A percentile compares a stretch with the other conserved stretches of the same genome.
These are phyloP conservation scores for Morelia viridis DNA, from an alignment of 2,797 vertebrate genomes.

Conservation along the genomic window DNA sequence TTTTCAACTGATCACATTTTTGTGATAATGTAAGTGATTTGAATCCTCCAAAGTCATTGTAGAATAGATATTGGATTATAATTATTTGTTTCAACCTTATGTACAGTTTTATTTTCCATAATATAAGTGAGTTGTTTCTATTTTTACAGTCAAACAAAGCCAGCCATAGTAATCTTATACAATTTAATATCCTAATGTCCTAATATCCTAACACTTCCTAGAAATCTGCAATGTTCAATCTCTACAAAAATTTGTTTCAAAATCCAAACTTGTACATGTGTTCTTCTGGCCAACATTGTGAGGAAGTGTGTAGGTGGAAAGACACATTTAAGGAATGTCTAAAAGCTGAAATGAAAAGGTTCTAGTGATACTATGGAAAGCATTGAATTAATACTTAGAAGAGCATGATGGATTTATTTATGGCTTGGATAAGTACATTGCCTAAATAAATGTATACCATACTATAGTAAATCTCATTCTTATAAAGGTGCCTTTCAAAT, in stretches of 20 bases:
- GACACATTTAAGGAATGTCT: background rate
- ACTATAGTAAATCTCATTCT: background rate
- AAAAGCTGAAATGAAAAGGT: background rate
- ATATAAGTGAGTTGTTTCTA: background rate
- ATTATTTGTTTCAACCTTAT: background rate
- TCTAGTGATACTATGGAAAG: background rate
- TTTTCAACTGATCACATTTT: background rate
- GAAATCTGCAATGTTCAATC: no score
- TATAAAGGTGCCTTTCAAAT: background rate
- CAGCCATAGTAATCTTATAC: background rate
- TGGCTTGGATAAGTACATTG: background rate
- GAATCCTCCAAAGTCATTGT: background rate
- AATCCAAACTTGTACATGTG: no score
- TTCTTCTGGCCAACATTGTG: background rate
- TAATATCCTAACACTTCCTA: background rate
- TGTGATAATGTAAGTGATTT: background rate
- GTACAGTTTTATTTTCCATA: background rate
- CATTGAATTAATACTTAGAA: background rate
- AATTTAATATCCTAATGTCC: background rate
- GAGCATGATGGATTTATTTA: background rate
- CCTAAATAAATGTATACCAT: background rate
- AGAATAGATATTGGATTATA: background rate
- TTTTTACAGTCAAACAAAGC: background rate
- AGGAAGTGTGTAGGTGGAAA: background rate
- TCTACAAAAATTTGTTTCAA: no score